These are phyloP conservation scores for Enteromius unitaeniatus DNA, from an alignment of 2,797 vertebrate genomes.

Conservation along the genomic window DNA sequence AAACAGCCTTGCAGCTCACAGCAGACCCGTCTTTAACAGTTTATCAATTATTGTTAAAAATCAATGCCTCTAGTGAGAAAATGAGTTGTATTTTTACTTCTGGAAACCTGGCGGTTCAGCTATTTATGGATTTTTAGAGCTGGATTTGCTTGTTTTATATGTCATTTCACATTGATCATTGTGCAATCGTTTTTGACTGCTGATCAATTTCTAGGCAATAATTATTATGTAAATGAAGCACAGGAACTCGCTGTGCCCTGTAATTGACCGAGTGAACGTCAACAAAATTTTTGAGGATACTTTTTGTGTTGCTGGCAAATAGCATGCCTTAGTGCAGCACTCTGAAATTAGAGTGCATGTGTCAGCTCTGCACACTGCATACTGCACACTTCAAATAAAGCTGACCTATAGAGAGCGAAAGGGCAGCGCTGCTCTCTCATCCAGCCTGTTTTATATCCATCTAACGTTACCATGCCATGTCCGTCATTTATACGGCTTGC, in stretches of 20 bases:
- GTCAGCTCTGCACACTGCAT: slow-evolving; percentile 48
- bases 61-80: background rate
- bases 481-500: slow-evolving; percentile 20
- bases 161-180: slow-evolving; percentile 38
- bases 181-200: slow-evolving; percentile 5
- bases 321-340: slow-evolving; percentile 36
- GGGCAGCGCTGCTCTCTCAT: slow-evolving; percentile 35
- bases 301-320: slow-evolving; percentile 43
- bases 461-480: slow-evolving; percentile 42
- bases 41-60: background rate
- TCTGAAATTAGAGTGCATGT: slow-evolving; percentile 55
- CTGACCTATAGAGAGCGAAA: slow-evolving; percentile 49
- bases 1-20: background rate
- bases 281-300: slow-evolving; percentile 23
- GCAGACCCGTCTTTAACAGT: background rate
- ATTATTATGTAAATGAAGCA: background rate
- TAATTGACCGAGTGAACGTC: slow-evolving; percentile 2
- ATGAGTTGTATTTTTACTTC: background rate
- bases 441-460: slow-evolving; percentile 38
- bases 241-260: background rate
- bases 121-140: background rate
- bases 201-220: background rate
- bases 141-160: background rate
- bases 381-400: slow-evolving; percentile 50
- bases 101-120: background rate